Evolutionary conservation across 2,113 vertebrate genomes (phyloP).

Genomic region (Ifrita kowaldi): DNA sequence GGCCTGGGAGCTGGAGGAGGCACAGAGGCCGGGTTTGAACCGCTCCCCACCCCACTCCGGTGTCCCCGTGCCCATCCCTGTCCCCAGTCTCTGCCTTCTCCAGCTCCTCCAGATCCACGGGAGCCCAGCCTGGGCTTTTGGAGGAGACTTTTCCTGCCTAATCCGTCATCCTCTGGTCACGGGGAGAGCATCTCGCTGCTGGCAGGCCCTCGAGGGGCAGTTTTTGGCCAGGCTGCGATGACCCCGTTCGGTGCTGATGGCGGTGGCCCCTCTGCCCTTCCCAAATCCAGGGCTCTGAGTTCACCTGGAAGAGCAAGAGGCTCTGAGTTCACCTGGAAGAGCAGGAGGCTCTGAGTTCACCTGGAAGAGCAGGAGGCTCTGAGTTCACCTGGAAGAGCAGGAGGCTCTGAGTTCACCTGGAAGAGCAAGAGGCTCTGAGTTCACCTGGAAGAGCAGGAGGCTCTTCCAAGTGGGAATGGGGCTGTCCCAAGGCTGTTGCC

Average conservation of each 20-base stretch:
- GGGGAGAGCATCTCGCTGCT: fast-evolving
- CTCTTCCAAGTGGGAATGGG: neutral
- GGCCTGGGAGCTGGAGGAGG: neutral
- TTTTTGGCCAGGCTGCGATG: neutral
- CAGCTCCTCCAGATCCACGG: fast-evolving
- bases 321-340: neutral
- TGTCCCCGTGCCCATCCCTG: fast-evolving
- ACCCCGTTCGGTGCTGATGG: fast-evolving
- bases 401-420: fast-evolving
- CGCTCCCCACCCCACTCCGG: fast-evolving
- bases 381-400: neutral
- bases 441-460: neutral
- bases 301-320: neutral
- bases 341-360: neutral
- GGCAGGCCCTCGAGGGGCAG: fast-evolving
- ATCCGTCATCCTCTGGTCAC: fast-evolving
- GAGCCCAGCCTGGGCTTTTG: neutral
- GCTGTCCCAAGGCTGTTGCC: too few relatives aligned
- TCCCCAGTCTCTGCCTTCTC: neutral
- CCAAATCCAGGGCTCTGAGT: neutral
- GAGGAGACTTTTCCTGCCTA: neutral
- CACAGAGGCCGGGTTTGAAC: fast-evolving
- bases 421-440: neutral
- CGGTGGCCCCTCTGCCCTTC: fast-evolving
- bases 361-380: neutral